Evolutionary conservation across 2,113 vertebrate species (phyloP).

Genomic region (Istiophorus platypterus): DNA sequence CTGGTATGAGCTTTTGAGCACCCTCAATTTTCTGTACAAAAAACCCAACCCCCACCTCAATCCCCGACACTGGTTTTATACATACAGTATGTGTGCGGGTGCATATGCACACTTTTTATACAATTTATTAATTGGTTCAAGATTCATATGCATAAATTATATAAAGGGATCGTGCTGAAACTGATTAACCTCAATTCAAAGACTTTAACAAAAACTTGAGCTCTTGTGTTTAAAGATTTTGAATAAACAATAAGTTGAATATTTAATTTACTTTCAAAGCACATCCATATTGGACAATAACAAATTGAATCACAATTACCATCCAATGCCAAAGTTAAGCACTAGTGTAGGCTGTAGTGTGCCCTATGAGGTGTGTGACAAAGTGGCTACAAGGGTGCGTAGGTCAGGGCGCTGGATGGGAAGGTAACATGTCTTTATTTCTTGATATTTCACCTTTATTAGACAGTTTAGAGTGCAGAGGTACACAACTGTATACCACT

Average conservation of each 20-base stretch:
- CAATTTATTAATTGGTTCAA: neutral
- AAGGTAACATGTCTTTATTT: too few species aligned
- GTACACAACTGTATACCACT: neutral
- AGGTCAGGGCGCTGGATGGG: too few species aligned
- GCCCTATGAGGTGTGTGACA: neutral
- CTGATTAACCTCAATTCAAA: neutral
- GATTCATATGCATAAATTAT: neutral
- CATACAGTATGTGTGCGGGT: neutral
- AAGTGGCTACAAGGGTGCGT: too few species aligned
- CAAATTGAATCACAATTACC: neutral
- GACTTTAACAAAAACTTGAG: neutral
- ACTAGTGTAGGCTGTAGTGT: neutral
- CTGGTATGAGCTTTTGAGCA: neutral
- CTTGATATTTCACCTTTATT: too few species aligned
- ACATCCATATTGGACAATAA: neutral
- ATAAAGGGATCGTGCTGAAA: neutral
- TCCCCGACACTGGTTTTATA: neutral
- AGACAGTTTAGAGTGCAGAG: neutral
- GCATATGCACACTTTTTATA: neutral
- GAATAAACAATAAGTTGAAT: neutral
- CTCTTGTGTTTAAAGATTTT: neutral
- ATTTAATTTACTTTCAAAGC: neutral
- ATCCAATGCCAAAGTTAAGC: neutral
- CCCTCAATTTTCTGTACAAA: slow-evolving; percentile 11
- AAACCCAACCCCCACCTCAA: neutral